These are phyloP conservation scores for Netelia fuscicornis DNA, from an alignment of 2,888 invertebrate genomes.

Conservation along the genomic window DNA sequence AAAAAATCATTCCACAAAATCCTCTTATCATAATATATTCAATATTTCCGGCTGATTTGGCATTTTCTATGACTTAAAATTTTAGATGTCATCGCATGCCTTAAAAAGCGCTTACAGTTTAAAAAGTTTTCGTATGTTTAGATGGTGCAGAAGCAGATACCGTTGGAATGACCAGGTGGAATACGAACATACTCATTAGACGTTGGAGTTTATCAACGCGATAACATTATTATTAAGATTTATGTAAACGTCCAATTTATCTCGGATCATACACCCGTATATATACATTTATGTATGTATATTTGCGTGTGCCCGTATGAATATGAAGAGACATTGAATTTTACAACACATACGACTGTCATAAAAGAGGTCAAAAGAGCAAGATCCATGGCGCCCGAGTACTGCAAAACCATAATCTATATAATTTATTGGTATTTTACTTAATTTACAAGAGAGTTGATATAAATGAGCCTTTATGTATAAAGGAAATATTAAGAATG, in stretches of 20 bases:
- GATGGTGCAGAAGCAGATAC: slow-evolving; percentile 91
- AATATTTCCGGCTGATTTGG: neutral
- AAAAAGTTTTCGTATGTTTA: slow-evolving; percentile 84
- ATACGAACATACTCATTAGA: neutral
- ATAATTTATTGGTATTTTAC: slow-evolving; percentile 30
- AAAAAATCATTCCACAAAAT: neutral
- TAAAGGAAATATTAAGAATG: slow-evolving; percentile 15
- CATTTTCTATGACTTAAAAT: neutral
- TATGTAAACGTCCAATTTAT: neutral
- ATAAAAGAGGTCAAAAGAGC: no score
- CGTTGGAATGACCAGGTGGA: slow-evolving; percentile 87
- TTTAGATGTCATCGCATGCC: neutral
- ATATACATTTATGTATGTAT: neutral
- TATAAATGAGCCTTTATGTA: slow-evolving; percentile 31
- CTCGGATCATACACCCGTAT: neutral
- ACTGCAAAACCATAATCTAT: neutral
- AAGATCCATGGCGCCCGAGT: no score
- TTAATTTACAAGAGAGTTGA: slow-evolving; percentile 26
- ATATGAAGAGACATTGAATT: no score
- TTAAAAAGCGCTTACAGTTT: slow-evolving; percentile 10
- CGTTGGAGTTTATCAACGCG: neutral
- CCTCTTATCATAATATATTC: neutral
- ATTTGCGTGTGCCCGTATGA: no score
- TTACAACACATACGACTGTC: no score
- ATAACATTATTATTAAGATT: neutral